Conservation (phyloP, 2,113 vertebrate genomes). For the Helogale parvula region DNA sequence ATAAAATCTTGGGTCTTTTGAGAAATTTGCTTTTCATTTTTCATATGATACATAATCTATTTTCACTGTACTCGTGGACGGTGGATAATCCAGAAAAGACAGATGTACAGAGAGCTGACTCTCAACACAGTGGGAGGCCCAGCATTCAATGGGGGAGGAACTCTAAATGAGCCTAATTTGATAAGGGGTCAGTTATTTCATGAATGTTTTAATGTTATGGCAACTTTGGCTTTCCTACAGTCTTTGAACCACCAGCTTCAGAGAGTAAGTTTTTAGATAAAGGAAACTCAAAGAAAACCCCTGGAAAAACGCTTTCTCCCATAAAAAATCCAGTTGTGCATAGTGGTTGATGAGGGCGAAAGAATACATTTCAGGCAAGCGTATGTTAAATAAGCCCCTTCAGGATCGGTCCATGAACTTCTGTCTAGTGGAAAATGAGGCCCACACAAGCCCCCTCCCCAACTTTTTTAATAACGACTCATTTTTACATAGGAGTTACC, state of each 20-base stretch:
- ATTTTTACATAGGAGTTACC: neutral
- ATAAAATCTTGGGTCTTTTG: neutral
- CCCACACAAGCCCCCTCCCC: conserved; percentile 3
- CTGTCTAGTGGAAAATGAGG: conserved; percentile 60
- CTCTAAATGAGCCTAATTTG: neutral
- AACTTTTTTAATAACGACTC: conserved; percentile 46
- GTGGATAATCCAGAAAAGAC: neutral
- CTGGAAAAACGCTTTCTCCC: neutral
- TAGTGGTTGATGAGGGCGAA: neutral
- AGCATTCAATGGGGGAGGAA: neutral
- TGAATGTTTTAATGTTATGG: neutral
- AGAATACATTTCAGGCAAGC: conserved; percentile 50
- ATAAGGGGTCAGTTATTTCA: neutral
- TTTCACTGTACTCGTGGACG: neutral
- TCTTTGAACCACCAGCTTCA: neutral
- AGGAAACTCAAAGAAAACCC: neutral
- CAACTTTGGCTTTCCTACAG: conserved; percentile 31
- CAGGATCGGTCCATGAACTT: conserved; percentile 51
- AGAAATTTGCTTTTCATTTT: conserved; percentile 30
- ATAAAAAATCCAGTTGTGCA: neutral
- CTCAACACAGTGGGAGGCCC: neutral
- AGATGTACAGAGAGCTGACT: neutral
- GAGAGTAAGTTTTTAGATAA: neutral
- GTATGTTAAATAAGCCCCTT: conserved; percentile 48
- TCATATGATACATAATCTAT: neutral